Conservation (phyloP, 2,797 vertebrate genomes). For the Phyllotis vaccarum region DNA sequence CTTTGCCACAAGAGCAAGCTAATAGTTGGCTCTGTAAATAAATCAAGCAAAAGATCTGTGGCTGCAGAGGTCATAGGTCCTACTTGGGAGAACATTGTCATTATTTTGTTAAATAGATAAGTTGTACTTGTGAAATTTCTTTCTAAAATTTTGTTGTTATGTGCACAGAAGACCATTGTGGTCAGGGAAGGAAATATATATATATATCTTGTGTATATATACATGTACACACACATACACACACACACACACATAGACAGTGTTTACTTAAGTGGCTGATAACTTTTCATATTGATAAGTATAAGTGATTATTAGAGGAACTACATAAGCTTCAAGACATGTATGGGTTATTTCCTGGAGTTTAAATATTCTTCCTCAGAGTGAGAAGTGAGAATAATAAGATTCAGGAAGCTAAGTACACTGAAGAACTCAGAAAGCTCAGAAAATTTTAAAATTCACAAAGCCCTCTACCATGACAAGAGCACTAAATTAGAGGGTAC, state of each 20-base stretch:
- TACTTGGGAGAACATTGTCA: background rate
- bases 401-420: background rate
- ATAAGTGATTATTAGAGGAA: background rate
- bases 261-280: background rate
- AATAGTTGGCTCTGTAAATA: background rate
- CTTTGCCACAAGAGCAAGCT: background rate
- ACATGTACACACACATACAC: too few relatives aligned
- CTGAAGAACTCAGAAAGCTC: background rate
- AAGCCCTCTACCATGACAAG: background rate
- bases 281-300: background rate
- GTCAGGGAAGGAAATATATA: background rate
- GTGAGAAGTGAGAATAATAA: background rate
- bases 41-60: background rate
- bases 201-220: background rate
- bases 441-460: background rate
- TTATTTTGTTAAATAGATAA: background rate
- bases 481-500: background rate
- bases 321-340: background rate
- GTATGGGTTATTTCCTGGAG: background rate
- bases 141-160: background rate
- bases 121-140: background rate
- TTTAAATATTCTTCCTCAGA: background rate
- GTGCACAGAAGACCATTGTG: background rate
- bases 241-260: background rate
- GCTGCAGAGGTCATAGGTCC: background rate